Conservation (phyloP, 2,888 invertebrate species). For the Scrobipalpa atriplicella region DNA sequence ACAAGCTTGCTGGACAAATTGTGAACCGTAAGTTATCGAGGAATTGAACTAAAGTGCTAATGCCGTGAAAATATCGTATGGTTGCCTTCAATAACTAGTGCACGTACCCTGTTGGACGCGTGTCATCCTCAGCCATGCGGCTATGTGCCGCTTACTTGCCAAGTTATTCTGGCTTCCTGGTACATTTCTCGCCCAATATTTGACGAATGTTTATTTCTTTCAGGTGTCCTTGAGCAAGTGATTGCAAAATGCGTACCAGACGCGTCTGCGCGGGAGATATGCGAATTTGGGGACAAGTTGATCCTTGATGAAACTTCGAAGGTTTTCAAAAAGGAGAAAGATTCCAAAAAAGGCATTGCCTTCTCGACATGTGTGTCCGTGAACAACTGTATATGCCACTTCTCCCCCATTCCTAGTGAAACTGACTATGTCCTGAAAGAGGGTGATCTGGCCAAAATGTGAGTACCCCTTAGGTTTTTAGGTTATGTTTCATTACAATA, state of each 20-base stretch:
- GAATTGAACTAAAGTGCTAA: neutral
- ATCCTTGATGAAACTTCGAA: conserved; percentile 96
- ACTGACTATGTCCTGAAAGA: conserved; percentile 92
- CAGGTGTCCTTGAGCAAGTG: conserved; percentile 94
- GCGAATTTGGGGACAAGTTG: conserved; percentile 95
- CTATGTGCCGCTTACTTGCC: conserved; percentile 52
- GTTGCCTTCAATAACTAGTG: conserved; percentile 16
- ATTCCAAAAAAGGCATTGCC: conserved; percentile 98
- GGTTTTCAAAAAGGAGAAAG: conserved; percentile 99
- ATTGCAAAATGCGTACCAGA: conserved; percentile 94
- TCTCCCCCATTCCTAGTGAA: conserved; percentile 97
- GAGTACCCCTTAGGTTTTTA: conserved; percentile 68
- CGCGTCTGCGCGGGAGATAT: conserved; percentile 94
- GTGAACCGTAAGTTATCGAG: conserved; percentile 93
- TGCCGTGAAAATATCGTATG: neutral
- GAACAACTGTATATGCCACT: conserved; percentile 99
- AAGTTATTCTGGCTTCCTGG: conserved; percentile 36
- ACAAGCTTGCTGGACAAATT: conserved; percentile 99
- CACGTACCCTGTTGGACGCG: conserved; percentile 63
- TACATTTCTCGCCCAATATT: conserved; percentile 29
- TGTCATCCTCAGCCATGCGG: conserved; percentile 77
- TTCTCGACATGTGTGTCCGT: conserved; percentile 99
- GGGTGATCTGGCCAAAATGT: conserved; percentile 99
- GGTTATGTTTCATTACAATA: conserved; percentile 6
- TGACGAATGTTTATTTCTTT: conserved; percentile 56